Conservation (phyloP, 2,113 vertebrate species). For the Machaerirhynchus nigripectus region DNA sequence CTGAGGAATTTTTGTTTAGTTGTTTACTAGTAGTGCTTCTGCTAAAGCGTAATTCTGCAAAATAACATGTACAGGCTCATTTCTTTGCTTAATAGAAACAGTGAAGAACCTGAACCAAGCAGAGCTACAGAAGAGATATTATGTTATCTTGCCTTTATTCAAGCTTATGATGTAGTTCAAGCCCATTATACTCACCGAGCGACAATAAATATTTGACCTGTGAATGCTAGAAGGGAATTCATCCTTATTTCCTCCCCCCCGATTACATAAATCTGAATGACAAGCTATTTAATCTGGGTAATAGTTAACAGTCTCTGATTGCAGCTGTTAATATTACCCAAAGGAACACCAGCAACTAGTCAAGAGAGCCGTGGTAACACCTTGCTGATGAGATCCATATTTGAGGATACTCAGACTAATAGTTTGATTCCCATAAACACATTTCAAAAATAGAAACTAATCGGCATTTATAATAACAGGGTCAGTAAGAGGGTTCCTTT, state of each 20-base stretch:
- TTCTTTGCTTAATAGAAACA: slow-evolving; percentile 14
- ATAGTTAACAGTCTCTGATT: slow-evolving; percentile 50
- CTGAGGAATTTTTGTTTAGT: background rate
- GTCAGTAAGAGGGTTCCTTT: background rate
- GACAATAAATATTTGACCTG: slow-evolving; percentile 24
- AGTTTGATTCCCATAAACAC: background rate
- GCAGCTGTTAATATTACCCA: slow-evolving; percentile 50
- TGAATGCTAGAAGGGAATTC: background rate
- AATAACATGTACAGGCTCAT: background rate
- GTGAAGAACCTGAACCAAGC: background rate
- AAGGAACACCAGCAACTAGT: slow-evolving; percentile 32
- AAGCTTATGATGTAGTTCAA: background rate
- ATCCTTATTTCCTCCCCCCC: background rate
- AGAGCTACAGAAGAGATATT: background rate
- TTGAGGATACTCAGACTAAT: background rate
- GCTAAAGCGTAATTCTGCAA: background rate
- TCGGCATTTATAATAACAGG: background rate
- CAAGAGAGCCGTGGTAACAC: background rate
- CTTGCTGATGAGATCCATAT: slow-evolving; percentile 28
- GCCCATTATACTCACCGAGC: background rate
- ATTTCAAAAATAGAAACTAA: background rate
- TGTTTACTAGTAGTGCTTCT: slow-evolving; percentile 5
- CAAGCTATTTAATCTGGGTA: slow-evolving; percentile 38
- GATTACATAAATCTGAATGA: slow-evolving; percentile 44
- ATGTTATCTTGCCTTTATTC: slow-evolving; percentile 1